Conservation (phyloP, 1,140 invertebrate species). For the Cepaea nemoralis region DNA sequence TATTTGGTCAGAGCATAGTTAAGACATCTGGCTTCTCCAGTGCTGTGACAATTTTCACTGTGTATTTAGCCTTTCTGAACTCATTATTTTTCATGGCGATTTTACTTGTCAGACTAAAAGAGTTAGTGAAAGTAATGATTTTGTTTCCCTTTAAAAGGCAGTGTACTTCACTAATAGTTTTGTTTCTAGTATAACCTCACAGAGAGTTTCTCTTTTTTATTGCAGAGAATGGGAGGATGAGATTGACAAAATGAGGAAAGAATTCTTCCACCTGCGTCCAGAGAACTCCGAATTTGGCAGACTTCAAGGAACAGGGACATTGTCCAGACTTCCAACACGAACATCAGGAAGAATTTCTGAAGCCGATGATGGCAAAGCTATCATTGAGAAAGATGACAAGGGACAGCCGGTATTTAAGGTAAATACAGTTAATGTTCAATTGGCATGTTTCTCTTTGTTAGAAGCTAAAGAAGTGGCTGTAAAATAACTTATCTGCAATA, state of each 20-base stretch:
- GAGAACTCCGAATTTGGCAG: conserved; percentile 24
- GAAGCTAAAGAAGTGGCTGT: too few species aligned
- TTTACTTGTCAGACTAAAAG: too few species aligned
- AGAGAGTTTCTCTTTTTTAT: background rate
- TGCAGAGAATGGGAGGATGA: conserved; percentile 69
- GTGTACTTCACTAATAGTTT: background rate
- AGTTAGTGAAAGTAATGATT: background rate
- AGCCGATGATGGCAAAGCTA: conserved; percentile 49
- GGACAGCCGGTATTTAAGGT: conserved; percentile 63
- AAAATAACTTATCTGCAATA: too few species aligned
- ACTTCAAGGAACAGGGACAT: background rate
- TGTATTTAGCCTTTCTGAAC: too few species aligned
- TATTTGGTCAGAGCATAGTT: too few species aligned
- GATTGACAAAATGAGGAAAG: conserved; percentile 68
- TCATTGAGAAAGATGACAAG: conserved; percentile 62
- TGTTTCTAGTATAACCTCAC: background rate
- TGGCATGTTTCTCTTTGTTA: too few species aligned
- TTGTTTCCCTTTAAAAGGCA: background rate
- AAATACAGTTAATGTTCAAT: too few species aligned
- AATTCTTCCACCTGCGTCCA: conserved; percentile 68
- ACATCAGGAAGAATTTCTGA: background rate
- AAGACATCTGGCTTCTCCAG: too few species aligned
- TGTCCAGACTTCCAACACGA: background rate
- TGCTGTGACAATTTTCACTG: too few species aligned
- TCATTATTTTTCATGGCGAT: too few species aligned